Evolutionary conservation across 1,140 invertebrate species (phyloP).

Genomic region (Aporrectodea caliginosa): DNA sequence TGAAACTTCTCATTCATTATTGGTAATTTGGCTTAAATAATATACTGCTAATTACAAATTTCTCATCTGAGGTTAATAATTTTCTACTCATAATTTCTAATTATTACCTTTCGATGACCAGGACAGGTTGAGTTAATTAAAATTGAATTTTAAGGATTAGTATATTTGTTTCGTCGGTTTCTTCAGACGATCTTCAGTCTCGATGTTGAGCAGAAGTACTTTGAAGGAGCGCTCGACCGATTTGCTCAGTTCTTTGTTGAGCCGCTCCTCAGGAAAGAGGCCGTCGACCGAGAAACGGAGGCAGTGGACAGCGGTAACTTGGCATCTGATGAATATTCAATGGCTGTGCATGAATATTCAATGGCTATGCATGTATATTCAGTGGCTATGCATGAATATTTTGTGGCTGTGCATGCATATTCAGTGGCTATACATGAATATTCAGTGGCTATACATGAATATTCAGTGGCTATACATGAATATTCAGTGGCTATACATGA

Average conservation of each 20-base stretch:
- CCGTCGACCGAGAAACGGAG: constrained; percentile 49
- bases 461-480: too few species aligned
- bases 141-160: too few species aligned
- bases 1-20: not conserved
- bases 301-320: constrained; percentile 58
- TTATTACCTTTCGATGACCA: constrained; percentile 42
- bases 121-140: not conserved
- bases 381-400: not conserved
- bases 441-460: not conserved
- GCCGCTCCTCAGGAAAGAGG: constrained; percentile 45
- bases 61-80: not conserved
- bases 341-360: not conserved
- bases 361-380: not conserved
- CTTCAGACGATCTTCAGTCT: constrained; percentile 67
- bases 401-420: not conserved
- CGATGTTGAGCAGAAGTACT: constrained; percentile 74
- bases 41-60: not conserved
- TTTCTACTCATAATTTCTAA: constrained; percentile 55
- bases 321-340: not conserved
- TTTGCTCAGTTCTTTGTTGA: constrained; percentile 52
- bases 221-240: constrained; percentile 69
- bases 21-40: not conserved
- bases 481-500: too few species aligned
- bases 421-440: constrained; percentile 16
- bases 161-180: too few species aligned